Evolutionary conservation across 2,888 invertebrate species (phyloP).

Genomic region (Tetranychus piercei): DNA sequence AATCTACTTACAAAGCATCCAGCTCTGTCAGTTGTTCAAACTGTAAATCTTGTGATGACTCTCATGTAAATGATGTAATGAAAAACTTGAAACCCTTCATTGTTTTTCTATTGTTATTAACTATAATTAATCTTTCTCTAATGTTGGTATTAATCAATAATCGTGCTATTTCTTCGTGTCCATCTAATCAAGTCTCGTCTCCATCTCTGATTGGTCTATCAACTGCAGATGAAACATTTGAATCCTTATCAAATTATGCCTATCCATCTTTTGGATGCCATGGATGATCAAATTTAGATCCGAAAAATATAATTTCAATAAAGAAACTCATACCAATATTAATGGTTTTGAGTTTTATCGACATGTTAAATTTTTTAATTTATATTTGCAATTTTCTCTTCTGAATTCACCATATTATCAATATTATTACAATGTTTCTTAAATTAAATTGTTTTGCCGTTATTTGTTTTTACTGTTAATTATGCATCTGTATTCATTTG

Average conservation of each 20-base stretch:
- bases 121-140: neutral
- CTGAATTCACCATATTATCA: no score
- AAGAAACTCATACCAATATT: no score
- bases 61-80: neutral
- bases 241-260: neutral
- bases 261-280: neutral
- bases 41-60: neutral
- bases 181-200: neutral
- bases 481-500: no score
- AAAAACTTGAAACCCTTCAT: neutral
- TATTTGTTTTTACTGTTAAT: no score
- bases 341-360: no score
- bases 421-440: no score
- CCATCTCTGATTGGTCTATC: neutral
- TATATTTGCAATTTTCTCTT: no score
- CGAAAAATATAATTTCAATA: no score
- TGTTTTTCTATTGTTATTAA: neutral
- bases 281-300: neutral
- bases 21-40: neutral
- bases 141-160: neutral
- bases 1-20: neutral
- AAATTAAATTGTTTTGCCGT: no score
- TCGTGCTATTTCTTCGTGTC: neutral
- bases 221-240: neutral
- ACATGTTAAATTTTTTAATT: no score